Conservation (phyloP, 2,797 vertebrate genomes). For the Hephaestus fuliginosus region DNA sequence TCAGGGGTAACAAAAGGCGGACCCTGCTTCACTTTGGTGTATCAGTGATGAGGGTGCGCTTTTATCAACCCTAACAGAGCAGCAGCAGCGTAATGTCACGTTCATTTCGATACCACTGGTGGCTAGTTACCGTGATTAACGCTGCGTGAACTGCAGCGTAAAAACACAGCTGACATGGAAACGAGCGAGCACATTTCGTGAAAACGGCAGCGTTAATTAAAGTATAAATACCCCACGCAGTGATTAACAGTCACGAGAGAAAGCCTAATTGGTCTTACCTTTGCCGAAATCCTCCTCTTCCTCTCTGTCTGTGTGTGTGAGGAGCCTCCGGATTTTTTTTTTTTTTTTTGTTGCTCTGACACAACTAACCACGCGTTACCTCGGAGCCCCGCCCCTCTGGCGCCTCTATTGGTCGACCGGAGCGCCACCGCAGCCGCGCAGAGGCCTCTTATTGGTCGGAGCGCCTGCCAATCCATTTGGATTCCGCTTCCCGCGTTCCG, state of each 20-base stretch:
- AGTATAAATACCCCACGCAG: background rate
- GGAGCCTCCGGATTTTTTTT: conserved; percentile 63
- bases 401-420: conserved; percentile 44
- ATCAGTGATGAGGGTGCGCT: background rate
- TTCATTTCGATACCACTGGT: conserved; percentile 8
- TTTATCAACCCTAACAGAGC: background rate
- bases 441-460: conserved; percentile 54
- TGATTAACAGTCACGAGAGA: background rate
- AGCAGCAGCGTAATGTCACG: background rate
- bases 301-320: conserved; percentile 35
- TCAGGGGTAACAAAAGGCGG: background rate
- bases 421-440: conserved; percentile 48
- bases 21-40: too few relatives aligned
- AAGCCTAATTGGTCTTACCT: conserved; percentile 63
- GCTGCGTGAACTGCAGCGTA: conserved; percentile 38
- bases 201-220: fast-evolving
- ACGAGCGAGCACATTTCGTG: background rate
- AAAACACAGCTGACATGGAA: background rate
- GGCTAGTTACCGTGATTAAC: conserved; percentile 47
- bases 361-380: conserved; percentile 76
- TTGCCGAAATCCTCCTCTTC: conserved; percentile 48
- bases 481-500: conserved; percentile 80
- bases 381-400: conserved; percentile 52
- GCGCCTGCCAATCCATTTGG: conserved; percentile 70
- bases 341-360: conserved; percentile 69